phyloP scores from a whole-genome alignment of 2,113 vertebrate genomes.

The Leuciscus idus region DNA sequence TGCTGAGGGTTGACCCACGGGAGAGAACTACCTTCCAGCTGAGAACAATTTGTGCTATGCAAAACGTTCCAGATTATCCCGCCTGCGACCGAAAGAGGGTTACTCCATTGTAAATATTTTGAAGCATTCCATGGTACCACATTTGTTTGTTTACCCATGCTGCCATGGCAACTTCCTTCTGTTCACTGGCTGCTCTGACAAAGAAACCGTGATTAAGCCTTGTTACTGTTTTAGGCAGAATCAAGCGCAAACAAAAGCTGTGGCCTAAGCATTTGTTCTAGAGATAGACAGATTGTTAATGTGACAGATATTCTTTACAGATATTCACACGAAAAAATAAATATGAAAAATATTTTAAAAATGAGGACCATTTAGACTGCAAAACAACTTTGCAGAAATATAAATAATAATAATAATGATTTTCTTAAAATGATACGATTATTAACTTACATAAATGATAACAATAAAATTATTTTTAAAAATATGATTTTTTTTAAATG shows the following conservation, averaged over 20 bases:
- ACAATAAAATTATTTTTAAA: background rate
- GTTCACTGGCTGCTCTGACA: constrained; percentile 64
- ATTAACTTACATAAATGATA: background rate
- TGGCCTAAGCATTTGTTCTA: background rate
- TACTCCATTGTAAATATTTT: constrained; percentile 84
- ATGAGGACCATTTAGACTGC: background rate
- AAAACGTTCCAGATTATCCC: constrained; percentile 53
- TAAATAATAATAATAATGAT: background rate
- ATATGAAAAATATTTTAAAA: background rate
- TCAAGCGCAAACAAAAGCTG: constrained; percentile 61
- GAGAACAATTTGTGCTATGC: constrained; percentile 49
- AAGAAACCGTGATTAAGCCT: constrained; percentile 70
- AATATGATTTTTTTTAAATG: background rate
- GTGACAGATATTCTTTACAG: background rate
- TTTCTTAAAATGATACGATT: background rate
- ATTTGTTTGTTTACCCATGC: constrained; percentile 85
- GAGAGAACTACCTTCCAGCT: constrained; percentile 47
- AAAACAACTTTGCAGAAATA: background rate
- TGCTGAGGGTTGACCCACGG: constrained; percentile 37
- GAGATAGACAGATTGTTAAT: background rate
- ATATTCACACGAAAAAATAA: background rate
- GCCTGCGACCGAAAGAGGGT: constrained; percentile 77
- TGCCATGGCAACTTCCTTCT: constrained; percentile 82
- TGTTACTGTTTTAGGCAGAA: constrained; percentile 73
- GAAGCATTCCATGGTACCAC: constrained; percentile 83